phyloP scores from a whole-genome alignment of 2,113 vertebrate genomes.

The Podarcis cretensis region DNA sequence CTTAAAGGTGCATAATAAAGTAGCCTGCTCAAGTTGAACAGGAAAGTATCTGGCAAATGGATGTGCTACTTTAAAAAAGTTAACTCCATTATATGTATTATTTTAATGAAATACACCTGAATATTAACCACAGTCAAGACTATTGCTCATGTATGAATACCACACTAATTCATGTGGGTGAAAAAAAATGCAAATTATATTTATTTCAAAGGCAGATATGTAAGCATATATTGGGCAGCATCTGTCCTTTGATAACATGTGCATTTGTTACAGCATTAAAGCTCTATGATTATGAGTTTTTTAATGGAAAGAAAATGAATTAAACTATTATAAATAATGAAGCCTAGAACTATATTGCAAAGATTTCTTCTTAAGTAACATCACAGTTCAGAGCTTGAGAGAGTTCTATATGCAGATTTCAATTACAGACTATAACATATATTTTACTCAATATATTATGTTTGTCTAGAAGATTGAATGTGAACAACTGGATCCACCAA shows the following conservation, averaged over 20 bases:
- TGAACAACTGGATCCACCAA: neutral
- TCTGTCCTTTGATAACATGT: constrained; percentile 16
- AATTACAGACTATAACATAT: neutral
- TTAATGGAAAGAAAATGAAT: constrained; percentile 13
- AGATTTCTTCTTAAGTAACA: neutral
- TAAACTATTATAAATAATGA: constrained; percentile 18
- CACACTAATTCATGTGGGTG: neutral
- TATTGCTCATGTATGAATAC: neutral
- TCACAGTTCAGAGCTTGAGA: neutral
- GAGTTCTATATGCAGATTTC: neutral
- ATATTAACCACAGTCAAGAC: constrained; percentile 5
- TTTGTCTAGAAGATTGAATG: neutral
- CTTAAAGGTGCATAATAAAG: too few species aligned
- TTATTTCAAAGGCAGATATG: constrained; percentile 7
- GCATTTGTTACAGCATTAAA: constrained; percentile 4
- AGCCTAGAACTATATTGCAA: neutral
- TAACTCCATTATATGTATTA: neutral
- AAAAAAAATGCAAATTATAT: constrained; percentile 18
- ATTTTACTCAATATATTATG: neutral
- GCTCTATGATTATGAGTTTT: constrained; percentile 15
- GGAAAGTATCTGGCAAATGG: neutral
- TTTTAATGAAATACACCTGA: constrained; percentile 7
- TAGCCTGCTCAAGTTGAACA: neutral
- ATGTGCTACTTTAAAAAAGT: neutral
- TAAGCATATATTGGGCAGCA: constrained; percentile 6